A percentile compares a stretch with the other conserved stretches of the same genome.
These are phyloP conservation scores for Elaphurus davidianus DNA, from an alignment of 2,113 vertebrate genomes.

Conservation along the genomic window DNA sequence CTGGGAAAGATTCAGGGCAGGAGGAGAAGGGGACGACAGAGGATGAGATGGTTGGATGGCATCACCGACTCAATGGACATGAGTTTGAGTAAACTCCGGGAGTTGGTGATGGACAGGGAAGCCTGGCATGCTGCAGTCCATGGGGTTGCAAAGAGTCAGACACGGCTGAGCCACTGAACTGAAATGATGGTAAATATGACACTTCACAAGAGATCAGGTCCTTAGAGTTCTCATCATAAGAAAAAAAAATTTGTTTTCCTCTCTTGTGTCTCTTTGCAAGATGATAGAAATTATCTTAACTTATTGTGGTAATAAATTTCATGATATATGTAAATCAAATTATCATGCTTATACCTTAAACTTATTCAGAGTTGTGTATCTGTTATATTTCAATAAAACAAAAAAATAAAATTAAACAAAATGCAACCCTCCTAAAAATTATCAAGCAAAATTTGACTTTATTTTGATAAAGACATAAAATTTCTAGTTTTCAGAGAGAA, in stretches of 20 bases:
- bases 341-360: neutral
- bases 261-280: neutral
- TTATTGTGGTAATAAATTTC: neutral
- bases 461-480: neutral
- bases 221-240: neutral
- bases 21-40: neutral
- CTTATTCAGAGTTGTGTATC: neutral
- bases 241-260: neutral
- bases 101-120: neutral
- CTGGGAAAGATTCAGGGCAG: neutral
- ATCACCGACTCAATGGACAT: neutral
- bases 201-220: neutral
- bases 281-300: neutral
- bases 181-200: neutral
- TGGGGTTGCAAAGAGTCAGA: neutral
- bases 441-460: neutral
- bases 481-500: neutral
- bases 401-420: neutral
- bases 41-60: too few species aligned
- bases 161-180: neutral
- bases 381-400: neutral
- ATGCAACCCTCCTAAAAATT: neutral
- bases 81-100: neutral
- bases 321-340: neutral
- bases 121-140: neutral